Evolutionary conservation across 2,797 vertebrate species (phyloP), one percentile per base, ranked within the genome.

Genomic region (Garrulus glandarius): DNA sequence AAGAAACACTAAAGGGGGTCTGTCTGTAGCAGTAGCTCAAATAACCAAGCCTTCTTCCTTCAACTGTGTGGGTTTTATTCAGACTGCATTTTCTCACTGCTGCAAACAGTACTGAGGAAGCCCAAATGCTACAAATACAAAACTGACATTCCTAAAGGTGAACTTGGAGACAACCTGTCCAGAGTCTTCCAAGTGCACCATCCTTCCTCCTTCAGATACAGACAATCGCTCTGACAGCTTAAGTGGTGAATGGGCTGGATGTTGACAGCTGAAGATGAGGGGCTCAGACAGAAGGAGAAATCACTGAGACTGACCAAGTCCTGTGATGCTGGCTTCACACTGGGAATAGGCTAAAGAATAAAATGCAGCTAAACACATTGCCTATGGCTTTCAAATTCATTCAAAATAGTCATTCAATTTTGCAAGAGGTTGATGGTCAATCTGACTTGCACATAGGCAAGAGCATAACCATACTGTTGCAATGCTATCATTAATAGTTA

Each of bases 231-330:
- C 53, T 87, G 85, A 56, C 76, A 65, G 19, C 24, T 74, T 74
- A 78, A 69, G 50, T 60, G 77, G 88, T 71, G 72, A 93, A 94
- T 37, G 76, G 92, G 63, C 44, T 79, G 75, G 70, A 43, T 87
- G 86, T 72, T 85, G 94, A 97, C 92, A 97, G 95, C 55, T 96
- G 87, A 97, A 83, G 83, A 92, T 67, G 80, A 93, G 78, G 81
- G 74, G 34, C 59, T 87, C 57, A 93, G 76, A 47, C 46, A 92
- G 92, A 92, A 71, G 57, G 80, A 88, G 89, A 95, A 92, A 78
- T 92, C 67, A 36, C 57, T 1, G 2, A 90, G 80, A 85, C 36
- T 57, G 50, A 78, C 67, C 32, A 74, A 87, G 55, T 67, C 60
- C 49, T 75, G 26, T 76, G 47, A 88, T 5, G 8, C 24, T 83